Conservation (phyloP, 2,888 invertebrate genomes). For the Petrophora chlorosata region DNA sequence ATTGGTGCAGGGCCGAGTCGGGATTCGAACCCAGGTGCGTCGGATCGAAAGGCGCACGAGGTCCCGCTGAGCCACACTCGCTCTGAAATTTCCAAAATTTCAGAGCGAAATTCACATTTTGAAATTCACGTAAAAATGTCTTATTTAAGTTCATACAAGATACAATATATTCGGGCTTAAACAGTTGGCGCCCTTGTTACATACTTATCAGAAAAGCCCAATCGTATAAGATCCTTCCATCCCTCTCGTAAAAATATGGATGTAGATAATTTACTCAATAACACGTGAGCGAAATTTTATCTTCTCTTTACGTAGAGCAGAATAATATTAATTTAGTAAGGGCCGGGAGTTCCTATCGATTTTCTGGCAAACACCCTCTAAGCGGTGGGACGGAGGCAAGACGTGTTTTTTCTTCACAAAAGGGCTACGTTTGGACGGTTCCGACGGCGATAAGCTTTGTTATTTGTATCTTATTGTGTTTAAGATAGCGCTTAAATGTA, state of each 20-base stretch:
- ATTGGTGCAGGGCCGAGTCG: too few relatives aligned
- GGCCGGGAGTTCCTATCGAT: conserved; percentile 17
- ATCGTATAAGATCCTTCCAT: conserved; percentile 11
- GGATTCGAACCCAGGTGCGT: too few relatives aligned
- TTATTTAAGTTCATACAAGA: too few relatives aligned
- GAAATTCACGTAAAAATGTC: too few relatives aligned
- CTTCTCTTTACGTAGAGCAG: conserved; percentile 15
- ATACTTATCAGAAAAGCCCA: conserved; percentile 9
- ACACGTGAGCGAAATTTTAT: conserved; percentile 28
- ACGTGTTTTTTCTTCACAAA: conserved; percentile 23
- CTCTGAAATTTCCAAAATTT: too few relatives aligned
- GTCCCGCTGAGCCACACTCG: too few relatives aligned
- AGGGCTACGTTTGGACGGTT: conserved; percentile 2
- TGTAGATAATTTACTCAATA: conserved; percentile 28
- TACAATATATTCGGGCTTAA: neutral
- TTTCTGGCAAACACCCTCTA: conserved; percentile 9
- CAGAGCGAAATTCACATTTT: too few relatives aligned
- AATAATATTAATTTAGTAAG: conserved; percentile 31
- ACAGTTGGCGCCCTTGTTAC: conserved; percentile 10
- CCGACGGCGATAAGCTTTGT: neutral
- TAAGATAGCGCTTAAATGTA: too few relatives aligned
- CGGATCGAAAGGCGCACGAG: too few relatives aligned
- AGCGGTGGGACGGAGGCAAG: conserved; percentile 7
- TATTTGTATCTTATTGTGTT: too few relatives aligned
- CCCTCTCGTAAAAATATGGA: conserved; percentile 25